Base-by-base conservation (phyloP, 1,140 invertebrate species). In the Drosophila pruinosa region DNA sequence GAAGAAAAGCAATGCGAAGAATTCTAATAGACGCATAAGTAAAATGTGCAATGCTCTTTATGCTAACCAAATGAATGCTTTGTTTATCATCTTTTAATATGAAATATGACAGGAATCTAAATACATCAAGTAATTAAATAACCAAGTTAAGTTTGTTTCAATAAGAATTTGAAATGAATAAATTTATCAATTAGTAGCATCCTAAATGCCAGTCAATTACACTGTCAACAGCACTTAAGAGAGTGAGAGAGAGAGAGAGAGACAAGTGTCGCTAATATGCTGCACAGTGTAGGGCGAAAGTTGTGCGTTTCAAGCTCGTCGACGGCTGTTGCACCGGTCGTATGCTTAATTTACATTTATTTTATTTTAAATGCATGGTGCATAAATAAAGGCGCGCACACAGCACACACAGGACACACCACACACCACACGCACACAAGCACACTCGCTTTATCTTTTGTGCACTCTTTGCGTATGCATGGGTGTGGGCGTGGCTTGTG, bases 311-410 rank as follows among this genome's bases (percentile, higher is more conserved):
- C 26, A 41, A 43, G 17, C 34, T 24, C 57, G 22, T 31, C 43
- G 36, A 28, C 54, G 63, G 47, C 62, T 61, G 56, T 48, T 77
- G 75, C 63, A 69, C 64, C 52, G 72, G 72, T 72, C 75, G 72
- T 77, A 86, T 81, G 81, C 81, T 85, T 85, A 85, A 85, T 85
- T 85, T 85, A 81, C 88, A 85, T 88, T 77, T 85, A 85, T 85
- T 88, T 85, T 85, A 81, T 85, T 81, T 85, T 81, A 86, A 85
- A 85, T 85, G 81, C 73, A 85, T 85, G 81, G 74, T 76, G 81
- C 82, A 88, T 85, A 86, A 85, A 85, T 85, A 85, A 86, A 85
- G 76, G 63, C 72, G 41, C 38, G 39, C 53, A 52, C n/a, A 67
- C 54, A 64, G 10, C 45, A 45, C 43, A 56, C 50, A 36, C 24